phyloP scores from a whole-genome alignment of 1,140 invertebrate species.

The Drosophila kikkawai region DNA sequence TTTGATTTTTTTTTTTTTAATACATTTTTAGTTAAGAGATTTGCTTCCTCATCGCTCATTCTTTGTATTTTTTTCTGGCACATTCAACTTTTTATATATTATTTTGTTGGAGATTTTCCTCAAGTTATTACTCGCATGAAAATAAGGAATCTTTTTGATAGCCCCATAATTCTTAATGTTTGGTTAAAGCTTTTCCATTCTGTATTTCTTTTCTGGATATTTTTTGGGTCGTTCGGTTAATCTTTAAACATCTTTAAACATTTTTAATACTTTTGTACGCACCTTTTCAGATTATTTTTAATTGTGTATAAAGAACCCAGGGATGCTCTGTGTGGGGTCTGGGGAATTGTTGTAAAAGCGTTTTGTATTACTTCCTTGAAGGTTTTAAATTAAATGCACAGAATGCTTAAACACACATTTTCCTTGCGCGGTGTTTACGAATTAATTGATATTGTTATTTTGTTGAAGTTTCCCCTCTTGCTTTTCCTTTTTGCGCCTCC shows the following conservation, averaged over 20 bases:
- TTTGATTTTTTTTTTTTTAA: neutral
- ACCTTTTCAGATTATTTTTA: slow-evolving; percentile 23
- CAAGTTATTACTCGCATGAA: neutral
- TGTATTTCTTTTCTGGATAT: slow-evolving; percentile 15
- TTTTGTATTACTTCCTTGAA: slow-evolving; percentile 62
- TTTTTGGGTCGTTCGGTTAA: slow-evolving; percentile 8
- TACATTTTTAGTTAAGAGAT: neutral
- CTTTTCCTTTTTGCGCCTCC: slow-evolving; percentile 14
- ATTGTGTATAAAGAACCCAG: slow-evolving; percentile 32
- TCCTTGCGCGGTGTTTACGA: slow-evolving; percentile 32
- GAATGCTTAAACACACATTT: slow-evolving; percentile 57
- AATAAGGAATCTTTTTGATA: slow-evolving; percentile 18
- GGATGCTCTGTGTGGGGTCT: slow-evolving; percentile 3
- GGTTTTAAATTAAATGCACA: slow-evolving; percentile 46
- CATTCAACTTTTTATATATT: neutral
- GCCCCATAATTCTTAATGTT: slow-evolving; percentile 33
- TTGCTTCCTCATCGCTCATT: neutral
- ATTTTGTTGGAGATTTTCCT: neutral
- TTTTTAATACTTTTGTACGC: slow-evolving; percentile 23
- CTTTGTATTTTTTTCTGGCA: neutral
- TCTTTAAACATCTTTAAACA: slow-evolving; percentile 27
- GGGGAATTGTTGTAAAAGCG: slow-evolving; percentile 45
- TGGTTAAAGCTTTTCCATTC: slow-evolving; percentile 20
- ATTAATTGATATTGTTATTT: slow-evolving; percentile 67
- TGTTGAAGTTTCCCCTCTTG: slow-evolving; percentile 35